A percentile compares a stretch with the other conserved stretches of the same genome.
These are phyloP conservation scores for Morone saxatilis DNA, from an alignment of 2,113 vertebrate species.

Conservation along the genomic window DNA sequence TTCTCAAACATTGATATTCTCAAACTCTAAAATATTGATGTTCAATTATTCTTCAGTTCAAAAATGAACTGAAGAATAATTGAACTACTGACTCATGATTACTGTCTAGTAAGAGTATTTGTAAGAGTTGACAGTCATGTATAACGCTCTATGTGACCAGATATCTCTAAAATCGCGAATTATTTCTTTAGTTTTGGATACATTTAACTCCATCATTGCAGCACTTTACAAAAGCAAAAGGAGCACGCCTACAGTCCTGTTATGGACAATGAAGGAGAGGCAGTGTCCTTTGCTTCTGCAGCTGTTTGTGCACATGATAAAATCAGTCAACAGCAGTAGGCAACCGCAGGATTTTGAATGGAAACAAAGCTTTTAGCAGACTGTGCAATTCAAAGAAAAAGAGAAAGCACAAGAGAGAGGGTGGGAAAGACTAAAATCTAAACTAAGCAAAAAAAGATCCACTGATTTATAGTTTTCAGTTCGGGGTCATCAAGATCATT, in stretches of 20 bases:
- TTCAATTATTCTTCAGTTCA: too few relatives aligned
- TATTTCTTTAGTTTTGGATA: background rate
- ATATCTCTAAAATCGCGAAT: background rate
- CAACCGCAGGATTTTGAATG: background rate
- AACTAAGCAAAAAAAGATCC: background rate
- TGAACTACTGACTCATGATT: background rate
- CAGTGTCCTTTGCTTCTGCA: background rate
- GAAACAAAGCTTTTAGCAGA: background rate
- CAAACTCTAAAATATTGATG: too few relatives aligned
- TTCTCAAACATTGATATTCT: background rate
- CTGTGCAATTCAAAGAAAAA: background rate
- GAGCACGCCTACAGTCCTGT: too few relatives aligned
- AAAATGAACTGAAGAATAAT: background rate
- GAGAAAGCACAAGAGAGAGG: too few relatives aligned
- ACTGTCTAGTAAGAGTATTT: background rate
- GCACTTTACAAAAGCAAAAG: too few relatives aligned
- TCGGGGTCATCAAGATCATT: background rate
- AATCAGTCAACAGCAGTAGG: background rate
- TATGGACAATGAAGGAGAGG: background rate
- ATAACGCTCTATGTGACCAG: background rate
- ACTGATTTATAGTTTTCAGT: conserved; percentile 9
- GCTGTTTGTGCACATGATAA: background rate
- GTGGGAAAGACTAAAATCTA: background rate
- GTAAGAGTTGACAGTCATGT: background rate
- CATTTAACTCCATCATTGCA: background rate